These are phyloP conservation scores for Calliscelio sp. DNA, from an alignment of 2,888 invertebrate species.

Conservation along the genomic window DNA sequence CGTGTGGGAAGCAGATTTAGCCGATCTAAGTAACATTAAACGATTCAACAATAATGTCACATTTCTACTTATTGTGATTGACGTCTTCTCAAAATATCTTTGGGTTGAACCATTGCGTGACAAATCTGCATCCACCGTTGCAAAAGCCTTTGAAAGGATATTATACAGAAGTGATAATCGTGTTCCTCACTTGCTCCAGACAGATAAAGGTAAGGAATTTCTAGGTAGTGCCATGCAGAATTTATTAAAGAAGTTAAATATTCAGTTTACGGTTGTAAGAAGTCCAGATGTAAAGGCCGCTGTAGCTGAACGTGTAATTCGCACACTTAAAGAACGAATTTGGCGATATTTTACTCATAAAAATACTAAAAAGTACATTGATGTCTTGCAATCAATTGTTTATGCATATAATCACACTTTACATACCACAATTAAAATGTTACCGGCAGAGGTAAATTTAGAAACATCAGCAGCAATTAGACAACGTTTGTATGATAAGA, in stretches of 20 bases:
- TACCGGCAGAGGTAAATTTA: neutral
- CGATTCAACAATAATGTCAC: neutral
- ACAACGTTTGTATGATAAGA: neutral
- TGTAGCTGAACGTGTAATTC: conserved; percentile 2
- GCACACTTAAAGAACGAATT: conserved; percentile 6
- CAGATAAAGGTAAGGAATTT: conserved; percentile 14
- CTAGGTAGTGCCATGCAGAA: neutral
- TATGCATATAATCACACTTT: neutral
- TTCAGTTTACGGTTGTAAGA: neutral
- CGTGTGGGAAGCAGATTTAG: conserved; percentile 58
- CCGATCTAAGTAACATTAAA: conserved; percentile 26
- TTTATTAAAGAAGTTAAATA: neutral
- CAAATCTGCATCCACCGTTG: neutral
- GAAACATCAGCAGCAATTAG: neutral
- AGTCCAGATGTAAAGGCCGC: conserved; percentile 17
- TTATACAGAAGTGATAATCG: neutral
- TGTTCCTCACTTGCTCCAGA: neutral
- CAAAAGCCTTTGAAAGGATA: conserved; percentile 2
- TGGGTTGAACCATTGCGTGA: conserved; percentile 5
- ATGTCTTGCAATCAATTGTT: neutral
- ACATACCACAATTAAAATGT: neutral
- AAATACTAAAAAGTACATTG: neutral
- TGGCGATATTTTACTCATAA: conserved; percentile 22
- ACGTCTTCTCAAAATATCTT: conserved; percentile 1
- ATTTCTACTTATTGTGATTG: neutral